These are phyloP conservation scores for Lytechinus pictus DNA, from an alignment of 35 echinoderm and acorn worm genomes.

Conservation along the genomic window DNA sequence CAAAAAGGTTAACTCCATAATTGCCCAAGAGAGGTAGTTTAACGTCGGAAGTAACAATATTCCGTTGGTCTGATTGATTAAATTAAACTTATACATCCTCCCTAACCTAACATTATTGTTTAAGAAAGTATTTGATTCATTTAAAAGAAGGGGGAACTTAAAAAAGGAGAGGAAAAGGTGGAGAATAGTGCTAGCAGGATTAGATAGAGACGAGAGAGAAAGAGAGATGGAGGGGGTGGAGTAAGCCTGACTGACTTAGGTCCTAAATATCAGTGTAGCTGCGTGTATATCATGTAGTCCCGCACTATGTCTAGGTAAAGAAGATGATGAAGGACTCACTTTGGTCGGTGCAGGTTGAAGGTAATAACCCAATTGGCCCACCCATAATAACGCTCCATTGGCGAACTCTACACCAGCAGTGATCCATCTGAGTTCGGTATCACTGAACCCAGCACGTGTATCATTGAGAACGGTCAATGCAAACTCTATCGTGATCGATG, in stretches of 20 bases:
- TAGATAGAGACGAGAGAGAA: not conserved
- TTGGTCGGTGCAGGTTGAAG: not conserved
- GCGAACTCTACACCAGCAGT: conserved; percentile 39
- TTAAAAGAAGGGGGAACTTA: too few relatives aligned
- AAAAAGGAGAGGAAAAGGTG: not conserved
- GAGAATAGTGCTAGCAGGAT: not conserved
- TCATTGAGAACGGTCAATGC: conserved; percentile 41
- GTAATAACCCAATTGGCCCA: conserved; percentile 42
- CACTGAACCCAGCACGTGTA: conserved; percentile 23
- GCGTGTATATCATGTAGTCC: too few relatives aligned
- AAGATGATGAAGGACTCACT: not conserved
- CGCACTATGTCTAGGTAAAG: not conserved
- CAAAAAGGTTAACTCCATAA: too few relatives aligned
- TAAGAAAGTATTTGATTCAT: too few relatives aligned
- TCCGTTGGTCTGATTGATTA: too few relatives aligned
- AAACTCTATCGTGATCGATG: conserved; percentile 40
- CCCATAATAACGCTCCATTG: conserved; percentile 23
- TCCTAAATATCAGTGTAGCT: too few relatives aligned
- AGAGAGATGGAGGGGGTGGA: not conserved
- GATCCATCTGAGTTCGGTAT: conserved; percentile 24
- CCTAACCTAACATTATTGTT: too few relatives aligned
- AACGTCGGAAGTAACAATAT: too few relatives aligned
- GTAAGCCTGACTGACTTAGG: too few relatives aligned
- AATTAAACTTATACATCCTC: too few relatives aligned
- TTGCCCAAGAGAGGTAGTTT: too few relatives aligned